Evolutionary conservation across 2,113 vertebrate species (phyloP), one percentile per base, ranked within the genome.

Genomic region (Macroglossus sobrinus): DNA sequence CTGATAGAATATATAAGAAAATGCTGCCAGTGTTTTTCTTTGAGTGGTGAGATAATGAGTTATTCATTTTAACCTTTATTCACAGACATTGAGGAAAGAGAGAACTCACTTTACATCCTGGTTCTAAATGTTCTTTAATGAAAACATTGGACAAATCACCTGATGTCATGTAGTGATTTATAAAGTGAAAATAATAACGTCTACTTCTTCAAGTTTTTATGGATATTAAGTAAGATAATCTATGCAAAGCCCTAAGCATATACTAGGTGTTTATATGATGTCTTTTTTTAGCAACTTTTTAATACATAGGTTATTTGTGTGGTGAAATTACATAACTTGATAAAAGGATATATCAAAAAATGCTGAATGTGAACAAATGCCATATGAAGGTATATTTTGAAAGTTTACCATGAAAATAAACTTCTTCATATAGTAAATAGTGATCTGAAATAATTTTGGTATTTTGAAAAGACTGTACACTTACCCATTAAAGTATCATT

Each of bases 141-240:
- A 88, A 80, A 66, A 85, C 22, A 69, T 16, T 66, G 22, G 63
- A 68, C 28, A 96, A 59, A 71, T 78, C 24, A 78, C 28, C 26
- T 71, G 61, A 86, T 76, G 68, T 57, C 91, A 88, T 21, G 4
- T 57, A 74, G 50, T 43, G 18, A 91, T 84, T 78, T 64, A 88
- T 38, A 80, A 94, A 75, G 53, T 71, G 94, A 96, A 95, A 91
- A 68, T 57, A 68, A 94, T 55, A 93, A 53, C 61, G 16, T 71
- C 64, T 87, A 66, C 3, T 55, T 47, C 57, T 90, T 93, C 19
- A 26, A 35, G 45, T 40, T 94, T 68, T 69, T 75, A 74, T 79
- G 30, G 2, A 38, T 61, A 72, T 74, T 78, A 82, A 92, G 24
- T 28, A 64, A 61, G 71, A 74, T 16, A 35, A 24, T 26, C 28